Base-by-base conservation (phyloP, 1,140 invertebrate genomes). In the Calliphora vicina region DNA sequence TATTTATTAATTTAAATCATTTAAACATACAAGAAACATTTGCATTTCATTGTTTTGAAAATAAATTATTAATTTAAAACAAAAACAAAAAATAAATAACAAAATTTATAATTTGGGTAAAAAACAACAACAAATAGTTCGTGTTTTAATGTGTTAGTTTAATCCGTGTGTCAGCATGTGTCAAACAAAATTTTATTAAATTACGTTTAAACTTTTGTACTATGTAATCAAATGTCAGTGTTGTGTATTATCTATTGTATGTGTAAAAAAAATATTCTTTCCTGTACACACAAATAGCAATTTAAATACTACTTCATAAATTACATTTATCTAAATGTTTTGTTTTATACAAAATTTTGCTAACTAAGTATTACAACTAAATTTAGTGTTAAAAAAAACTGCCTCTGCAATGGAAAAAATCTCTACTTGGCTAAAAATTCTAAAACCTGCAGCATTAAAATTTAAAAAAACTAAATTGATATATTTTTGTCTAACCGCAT, bases 401-500 rank as follows among this genome's bases (percentile, higher is more conserved):
- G 57, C 57, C 20, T 67, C 25, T 25, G 2, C 3, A 67, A 57
- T n/a, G 17, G 15, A 67, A 67, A 67, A 23, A 67, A 25, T 23
- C 10, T 10, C n/a, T 23, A 20, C 12, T 57, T 57, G n/a, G 9
- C 61, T 6, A 5, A 67, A 67, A 78, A 45, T 35, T 35, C 4
- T 35, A 78, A 43, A 78, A 74, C 29, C 35, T 43, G 20, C 20
- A 74, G 0, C 26, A 78, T 45, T 43, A 45, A 78, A 45, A 78
- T 43, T 43, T 45, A 42, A 76, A 76, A 20, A 76, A 78, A 78
- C 35, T 43, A 78, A 74, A 74, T 67, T 67, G n/a, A 23, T 23
- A 10, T 23, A 23, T 8, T 23, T 61, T 78, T 78, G 74, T 78
- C 74, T 78, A 78, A 78, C 74, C 45, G 74, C 74, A 78, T 78